These are phyloP conservation scores for Andrena bucephala DNA, from an alignment of 2,888 invertebrate species.

Conservation along the genomic window DNA sequence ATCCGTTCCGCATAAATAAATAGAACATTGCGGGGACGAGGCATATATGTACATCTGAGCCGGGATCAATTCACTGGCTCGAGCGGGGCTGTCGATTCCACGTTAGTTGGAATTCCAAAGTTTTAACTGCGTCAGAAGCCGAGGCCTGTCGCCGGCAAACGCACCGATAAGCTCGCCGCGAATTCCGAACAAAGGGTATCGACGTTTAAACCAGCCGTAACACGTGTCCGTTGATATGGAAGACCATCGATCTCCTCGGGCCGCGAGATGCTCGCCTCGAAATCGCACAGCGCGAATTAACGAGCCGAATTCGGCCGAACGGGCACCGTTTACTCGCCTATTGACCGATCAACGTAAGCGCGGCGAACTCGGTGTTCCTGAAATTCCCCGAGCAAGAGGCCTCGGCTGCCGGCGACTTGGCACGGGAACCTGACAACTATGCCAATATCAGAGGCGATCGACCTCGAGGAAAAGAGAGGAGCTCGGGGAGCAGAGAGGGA, in stretches of 20 bases:
- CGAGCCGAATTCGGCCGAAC: background rate
- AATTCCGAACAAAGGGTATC: background rate
- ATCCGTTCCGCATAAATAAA: too few species aligned
- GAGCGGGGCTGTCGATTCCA: background rate
- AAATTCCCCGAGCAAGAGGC: slow-evolving; percentile 3
- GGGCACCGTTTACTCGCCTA: background rate
- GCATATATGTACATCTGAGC: too few species aligned
- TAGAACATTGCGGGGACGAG: too few species aligned
- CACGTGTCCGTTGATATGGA: background rate
- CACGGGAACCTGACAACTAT: slow-evolving; percentile 59
- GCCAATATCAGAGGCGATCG: slow-evolving; percentile 67
- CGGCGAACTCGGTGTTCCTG: slow-evolving; percentile 1
- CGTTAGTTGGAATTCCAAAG: background rate
- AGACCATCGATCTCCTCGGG: background rate
- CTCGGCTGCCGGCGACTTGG: background rate
- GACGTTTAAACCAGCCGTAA: background rate
- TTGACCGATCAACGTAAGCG: background rate
- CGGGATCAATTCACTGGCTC: background rate
- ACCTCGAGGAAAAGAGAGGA: slow-evolving; percentile 6
- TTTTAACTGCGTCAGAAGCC: background rate
- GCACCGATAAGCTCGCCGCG: background rate
- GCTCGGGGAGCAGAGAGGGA: background rate
- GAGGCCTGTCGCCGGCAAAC: background rate
- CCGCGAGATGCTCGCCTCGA: background rate
- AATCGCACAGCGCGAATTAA: background rate